Evolutionary conservation across 2,888 invertebrate species (phyloP), one percentile per base, ranked within the genome.

Genomic region (Romanomermis culicivorax): DNA sequence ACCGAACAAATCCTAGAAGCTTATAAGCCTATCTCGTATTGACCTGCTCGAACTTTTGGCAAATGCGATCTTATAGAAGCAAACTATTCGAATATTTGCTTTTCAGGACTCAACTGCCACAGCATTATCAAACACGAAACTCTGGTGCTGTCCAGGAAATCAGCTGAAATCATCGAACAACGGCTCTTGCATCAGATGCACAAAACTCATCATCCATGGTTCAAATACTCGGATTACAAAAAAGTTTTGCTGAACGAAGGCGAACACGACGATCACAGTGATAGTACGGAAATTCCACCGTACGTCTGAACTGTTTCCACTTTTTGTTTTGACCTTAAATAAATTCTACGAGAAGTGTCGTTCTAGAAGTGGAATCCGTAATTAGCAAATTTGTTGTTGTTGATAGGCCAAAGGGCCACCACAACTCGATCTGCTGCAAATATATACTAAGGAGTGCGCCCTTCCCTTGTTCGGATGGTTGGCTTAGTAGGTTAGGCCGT

Each of bases 111-210:
- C 20, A 97, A 97, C 75, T 88, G 91, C 0, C 83, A 82, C 72
- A 89, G 91, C 36, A 89, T 97, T 85, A 69, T 97, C 58, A 97
- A 97, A 73, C 85, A 95, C 71, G 83, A 86, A 59, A 93, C 91
- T 0, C 72, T 97, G 11, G 80, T 95, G 2, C 69, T 95, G 1
- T 89, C 91, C 0, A 72, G 81, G 60, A 77, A 79, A 48, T 91
- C 93, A 0, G 79, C 85, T 1, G 81, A 87, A 64, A 77, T 77
- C 65, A 79, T 95, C 59, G 87, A 93, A 72, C 79, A 82, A 25
- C 55, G 61, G 27, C 56, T 68, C 7, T 55, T 68, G 45, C 29
- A 55, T 17, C 61, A 62, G 29, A 30, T 65, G 29, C 62, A 67
- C 55, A 61, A 60, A 7, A 53, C 60, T 3, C 54, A 62, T 43